Base-by-base conservation (phyloP, 2,113 vertebrate species). In the Redunca redunca region DNA sequence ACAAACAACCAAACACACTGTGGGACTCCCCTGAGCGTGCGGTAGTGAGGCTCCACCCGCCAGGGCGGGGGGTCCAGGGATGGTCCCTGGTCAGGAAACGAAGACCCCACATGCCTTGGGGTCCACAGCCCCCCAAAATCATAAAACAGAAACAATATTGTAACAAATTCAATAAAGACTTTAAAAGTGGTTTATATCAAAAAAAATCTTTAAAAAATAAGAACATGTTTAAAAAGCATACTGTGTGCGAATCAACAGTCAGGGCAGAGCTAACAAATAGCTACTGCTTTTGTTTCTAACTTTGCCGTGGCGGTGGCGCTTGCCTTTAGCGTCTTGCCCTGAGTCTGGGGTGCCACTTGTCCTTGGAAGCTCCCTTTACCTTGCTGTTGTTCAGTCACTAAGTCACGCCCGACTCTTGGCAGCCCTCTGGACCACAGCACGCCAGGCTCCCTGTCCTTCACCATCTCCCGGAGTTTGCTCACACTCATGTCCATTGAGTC, bases 281-380 rank as follows among this genome's bases (percentile, higher is more conserved):
- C 11, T 36, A 0, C 2, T 3, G 17, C 10, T 28, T 5, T n/a
- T 46, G 30, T 60, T 48, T 33, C 15, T 6, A 26, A 23, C 43
- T 13, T 17, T 23, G 7, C 7, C 1, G 11, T 15, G 30, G 14
- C 12, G 0, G 25, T 3, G 26, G n/a, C 1, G 12, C 25, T 19
- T 0, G 8, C 9, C 19, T 25, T 17, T 14, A 4, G 0, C 36
- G 43, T 46, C 25, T n/a, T 48, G 23, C 40, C 55, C 57, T 8
- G 52, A 71, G 82, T 7, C 21, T 28, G 14, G 17, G 62, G 14
- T 1, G 16, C 40, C 55, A 1, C 80, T 48, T 30, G 25, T 16
- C 6, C 23, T 33, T 33, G 4, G 0, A 19, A 8, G 6, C 7
- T 26, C 74, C 33, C 17, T 55, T 36, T 7, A 2, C 28, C 13